Percentiles rank a stretch among this genome's conserved stretches.
These are phyloP conservation scores for Perizoma flavofasciatum DNA, from an alignment of 2,888 invertebrate species.

Conservation along the genomic window DNA sequence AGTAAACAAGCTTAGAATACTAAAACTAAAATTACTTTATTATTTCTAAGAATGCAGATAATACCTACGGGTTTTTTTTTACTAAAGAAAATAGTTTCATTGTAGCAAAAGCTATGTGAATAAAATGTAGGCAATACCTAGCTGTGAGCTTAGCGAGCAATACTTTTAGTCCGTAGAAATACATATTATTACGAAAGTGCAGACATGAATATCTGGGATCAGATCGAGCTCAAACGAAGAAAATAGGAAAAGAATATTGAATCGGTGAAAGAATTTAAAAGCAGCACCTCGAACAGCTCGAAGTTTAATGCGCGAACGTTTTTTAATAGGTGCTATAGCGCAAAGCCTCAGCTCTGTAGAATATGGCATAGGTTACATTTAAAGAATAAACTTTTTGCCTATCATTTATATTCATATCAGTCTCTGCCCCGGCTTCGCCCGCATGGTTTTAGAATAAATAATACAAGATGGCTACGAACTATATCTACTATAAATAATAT, in stretches of 20 bases:
- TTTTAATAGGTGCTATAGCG: background rate
- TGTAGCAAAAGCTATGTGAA: slow-evolving; percentile 18
- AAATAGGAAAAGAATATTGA: slow-evolving; percentile 76
- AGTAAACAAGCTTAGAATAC: slow-evolving; percentile 11
- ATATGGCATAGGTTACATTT: too few relatives aligned
- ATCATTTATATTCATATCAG: too few relatives aligned
- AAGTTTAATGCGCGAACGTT: slow-evolving; percentile 44
- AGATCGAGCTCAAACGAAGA: slow-evolving; percentile 55
- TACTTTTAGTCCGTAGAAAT: slow-evolving; percentile 38
- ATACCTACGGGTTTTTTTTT: slow-evolving; percentile 18
- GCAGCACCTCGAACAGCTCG: slow-evolving; percentile 68
- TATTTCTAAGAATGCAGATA: slow-evolving; percentile 15
- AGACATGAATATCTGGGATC: slow-evolving; percentile 49
- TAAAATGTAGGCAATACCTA: slow-evolving; percentile 24
- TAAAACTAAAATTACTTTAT: slow-evolving; percentile 6
- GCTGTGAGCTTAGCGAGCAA: slow-evolving; percentile 28
- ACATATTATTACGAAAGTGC: slow-evolving; percentile 47
- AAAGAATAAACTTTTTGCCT: too few relatives aligned
- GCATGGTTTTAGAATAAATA: too few relatives aligned
- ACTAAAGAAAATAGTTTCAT: slow-evolving; percentile 13
- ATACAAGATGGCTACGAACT: too few relatives aligned
- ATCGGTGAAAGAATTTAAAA: slow-evolving; percentile 65
- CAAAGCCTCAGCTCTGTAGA: too few relatives aligned
- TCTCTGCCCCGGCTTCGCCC: too few relatives aligned
- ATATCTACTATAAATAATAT: too few relatives aligned